Conservation (phyloP, 2,113 vertebrate species). For the Sphyrna mokarran region DNA sequence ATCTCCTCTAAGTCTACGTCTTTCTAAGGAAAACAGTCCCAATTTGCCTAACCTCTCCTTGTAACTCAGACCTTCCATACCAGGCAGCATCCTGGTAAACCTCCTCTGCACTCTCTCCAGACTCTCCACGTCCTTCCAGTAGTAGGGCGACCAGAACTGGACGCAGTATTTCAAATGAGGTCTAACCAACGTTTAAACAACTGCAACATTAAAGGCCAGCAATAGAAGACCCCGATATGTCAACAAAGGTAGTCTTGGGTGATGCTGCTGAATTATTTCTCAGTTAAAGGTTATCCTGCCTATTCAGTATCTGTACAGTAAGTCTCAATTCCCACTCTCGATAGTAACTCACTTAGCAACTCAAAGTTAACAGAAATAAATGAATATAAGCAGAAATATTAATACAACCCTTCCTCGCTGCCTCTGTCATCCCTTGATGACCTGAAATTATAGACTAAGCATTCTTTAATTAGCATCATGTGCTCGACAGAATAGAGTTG, state of each 20-base stretch:
- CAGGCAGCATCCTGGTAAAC: too few relatives aligned
- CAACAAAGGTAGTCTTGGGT: not conserved
- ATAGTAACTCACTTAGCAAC: not conserved
- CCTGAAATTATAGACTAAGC: not conserved
- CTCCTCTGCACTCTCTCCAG: too few relatives aligned
- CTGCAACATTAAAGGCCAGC: too few relatives aligned
- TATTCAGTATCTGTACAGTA: not conserved
- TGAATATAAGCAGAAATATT: not conserved
- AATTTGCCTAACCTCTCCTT: too few relatives aligned
- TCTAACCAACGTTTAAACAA: too few relatives aligned
- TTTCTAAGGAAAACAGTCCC: too few relatives aligned
- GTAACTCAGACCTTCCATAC: too few relatives aligned
- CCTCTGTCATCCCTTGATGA: not conserved
- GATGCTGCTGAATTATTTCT: not conserved
- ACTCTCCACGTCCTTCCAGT: too few relatives aligned
- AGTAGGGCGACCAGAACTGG: too few relatives aligned
- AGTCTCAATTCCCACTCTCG: not conserved
- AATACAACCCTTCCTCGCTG: not conserved
- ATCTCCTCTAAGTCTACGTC: too few relatives aligned
- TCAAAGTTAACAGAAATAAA: not conserved
- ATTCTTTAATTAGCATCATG: not conserved
- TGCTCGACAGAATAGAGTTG: not conserved
- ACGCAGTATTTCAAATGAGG: too few relatives aligned
- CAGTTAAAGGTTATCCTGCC: not conserved
- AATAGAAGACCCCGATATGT: not conserved